phyloP scores from a whole-genome alignment of 1,140 invertebrate species.

The Monochamus saltuarius region DNA sequence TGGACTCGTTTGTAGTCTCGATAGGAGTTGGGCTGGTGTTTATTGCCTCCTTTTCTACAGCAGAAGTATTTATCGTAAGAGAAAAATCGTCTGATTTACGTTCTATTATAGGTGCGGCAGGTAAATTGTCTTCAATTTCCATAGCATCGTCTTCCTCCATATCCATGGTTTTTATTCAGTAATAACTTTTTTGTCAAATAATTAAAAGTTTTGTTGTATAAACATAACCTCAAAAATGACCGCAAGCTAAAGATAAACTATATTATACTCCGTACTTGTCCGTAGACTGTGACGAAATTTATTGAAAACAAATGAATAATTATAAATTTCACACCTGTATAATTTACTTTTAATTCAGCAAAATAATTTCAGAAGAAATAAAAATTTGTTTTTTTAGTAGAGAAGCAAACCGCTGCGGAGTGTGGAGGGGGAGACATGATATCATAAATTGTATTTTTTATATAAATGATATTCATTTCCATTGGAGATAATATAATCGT shows the following conservation, averaged over 20 bases:
- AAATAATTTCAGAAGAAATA: too few relatives aligned
- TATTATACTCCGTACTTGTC: background rate
- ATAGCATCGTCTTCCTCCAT: conserved; percentile 37
- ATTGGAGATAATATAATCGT: too few relatives aligned
- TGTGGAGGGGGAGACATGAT: too few relatives aligned
- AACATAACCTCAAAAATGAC: background rate
- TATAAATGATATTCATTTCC: too few relatives aligned
- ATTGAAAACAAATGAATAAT: background rate
- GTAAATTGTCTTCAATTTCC: conserved; percentile 44
- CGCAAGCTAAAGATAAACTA: background rate
- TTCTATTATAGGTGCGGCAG: conserved; percentile 39
- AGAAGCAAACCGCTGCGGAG: too few relatives aligned
- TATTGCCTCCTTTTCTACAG: conserved; percentile 3
- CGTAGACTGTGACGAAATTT: background rate
- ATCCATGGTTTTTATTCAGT: conserved; percentile 16
- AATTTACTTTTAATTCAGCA: background rate
- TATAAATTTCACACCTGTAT: background rate
- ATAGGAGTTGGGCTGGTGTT: background rate
- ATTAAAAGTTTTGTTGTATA: background rate
- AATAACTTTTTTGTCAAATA: background rate
- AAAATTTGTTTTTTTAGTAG: too few relatives aligned
- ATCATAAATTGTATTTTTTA: too few relatives aligned
- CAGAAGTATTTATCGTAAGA: background rate
- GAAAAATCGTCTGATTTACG: conserved; percentile 22
- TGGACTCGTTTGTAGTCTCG: background rate